Evolutionary conservation across 1,140 invertebrate genomes (phyloP).

Genomic region (Copidosoma floridanum): DNA sequence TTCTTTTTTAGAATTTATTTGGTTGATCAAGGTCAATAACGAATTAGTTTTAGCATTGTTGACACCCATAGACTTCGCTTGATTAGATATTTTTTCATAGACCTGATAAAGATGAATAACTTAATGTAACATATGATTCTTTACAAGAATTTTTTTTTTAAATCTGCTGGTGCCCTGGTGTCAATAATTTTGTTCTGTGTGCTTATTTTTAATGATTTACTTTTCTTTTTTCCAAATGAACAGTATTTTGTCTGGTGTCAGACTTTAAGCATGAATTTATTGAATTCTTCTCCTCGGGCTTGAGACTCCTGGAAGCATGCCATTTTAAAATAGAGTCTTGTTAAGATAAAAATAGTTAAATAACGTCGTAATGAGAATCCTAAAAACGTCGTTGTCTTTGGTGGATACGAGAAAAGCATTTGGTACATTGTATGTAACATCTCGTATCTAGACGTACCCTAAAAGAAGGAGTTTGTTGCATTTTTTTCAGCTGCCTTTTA

Average conservation of each 20-base stretch:
- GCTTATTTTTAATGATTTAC: neutral
- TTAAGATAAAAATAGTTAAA: neutral
- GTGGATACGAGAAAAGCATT: neutral
- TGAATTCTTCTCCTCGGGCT: neutral
- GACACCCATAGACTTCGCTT: slow-evolving; percentile 1
- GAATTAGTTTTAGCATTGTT: neutral
- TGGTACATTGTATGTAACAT: neutral
- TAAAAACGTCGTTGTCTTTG: neutral
- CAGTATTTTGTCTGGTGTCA: neutral
- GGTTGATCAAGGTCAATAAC: neutral
- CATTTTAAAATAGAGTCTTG: neutral
- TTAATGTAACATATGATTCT: slow-evolving; percentile 25
- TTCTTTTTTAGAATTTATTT: neutral
- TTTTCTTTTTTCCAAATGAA: slow-evolving; percentile 8
- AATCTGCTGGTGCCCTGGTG: slow-evolving; percentile 27
- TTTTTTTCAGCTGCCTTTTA: neutral
- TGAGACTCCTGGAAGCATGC: neutral
- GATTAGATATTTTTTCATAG: neutral
- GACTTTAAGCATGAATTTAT: neutral
- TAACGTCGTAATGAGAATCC: neutral
- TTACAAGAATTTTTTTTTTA: slow-evolving; percentile 28
- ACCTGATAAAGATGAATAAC: slow-evolving; percentile 1
- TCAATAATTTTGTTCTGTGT: slow-evolving; percentile 27
- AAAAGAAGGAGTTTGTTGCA: neutral
- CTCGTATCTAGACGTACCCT: neutral